Evolutionary conservation across 2,888 invertebrate genomes (phyloP).

Genomic region (Drosophila pseudotakahashii): DNA sequence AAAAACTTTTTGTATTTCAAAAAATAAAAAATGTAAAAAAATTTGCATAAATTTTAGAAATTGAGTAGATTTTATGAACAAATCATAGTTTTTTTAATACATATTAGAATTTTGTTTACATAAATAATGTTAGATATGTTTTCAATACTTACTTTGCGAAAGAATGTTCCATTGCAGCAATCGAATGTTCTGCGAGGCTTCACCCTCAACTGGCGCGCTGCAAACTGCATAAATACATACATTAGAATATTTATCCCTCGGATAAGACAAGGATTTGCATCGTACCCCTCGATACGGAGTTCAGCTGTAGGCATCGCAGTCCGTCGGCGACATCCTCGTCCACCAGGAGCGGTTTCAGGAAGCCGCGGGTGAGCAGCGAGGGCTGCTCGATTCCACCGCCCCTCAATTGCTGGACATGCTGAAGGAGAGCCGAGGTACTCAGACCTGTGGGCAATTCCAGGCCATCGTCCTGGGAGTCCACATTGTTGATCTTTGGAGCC

Average conservation of each 20-base stretch:
- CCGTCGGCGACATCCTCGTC: constrained; percentile 82
- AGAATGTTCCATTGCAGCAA: constrained; percentile 90
- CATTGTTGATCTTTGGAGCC: constrained; percentile 87
- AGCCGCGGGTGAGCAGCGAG: constrained; percentile 84
- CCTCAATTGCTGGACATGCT: constrained; percentile 85
- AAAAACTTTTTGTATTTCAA: too few relatives aligned
- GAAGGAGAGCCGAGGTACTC: constrained; percentile 85
- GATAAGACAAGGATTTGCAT: not conserved
- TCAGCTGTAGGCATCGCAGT: constrained; percentile 84
- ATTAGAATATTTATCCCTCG: constrained; percentile 16
- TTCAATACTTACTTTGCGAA: constrained; percentile 87
- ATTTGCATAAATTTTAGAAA: too few relatives aligned
- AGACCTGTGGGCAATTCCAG: constrained; percentile 85
- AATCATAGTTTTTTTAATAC: not conserved
- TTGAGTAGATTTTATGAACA: too few relatives aligned
- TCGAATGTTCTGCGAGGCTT: constrained; percentile 84
- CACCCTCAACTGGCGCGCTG: constrained; percentile 84
- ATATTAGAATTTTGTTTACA: not conserved
- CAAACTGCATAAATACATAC: constrained; percentile 80
- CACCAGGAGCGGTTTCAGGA: constrained; percentile 73
- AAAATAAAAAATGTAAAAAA: too few relatives aligned
- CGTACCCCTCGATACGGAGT: constrained; percentile 84
- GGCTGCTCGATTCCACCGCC: constrained; percentile 84
- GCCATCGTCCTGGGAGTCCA: constrained; percentile 87
- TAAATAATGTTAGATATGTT: not conserved